These are phyloP conservation scores for Trichonephila clavata DNA, from an alignment of 1,140 invertebrate species.

Conservation along the genomic window DNA sequence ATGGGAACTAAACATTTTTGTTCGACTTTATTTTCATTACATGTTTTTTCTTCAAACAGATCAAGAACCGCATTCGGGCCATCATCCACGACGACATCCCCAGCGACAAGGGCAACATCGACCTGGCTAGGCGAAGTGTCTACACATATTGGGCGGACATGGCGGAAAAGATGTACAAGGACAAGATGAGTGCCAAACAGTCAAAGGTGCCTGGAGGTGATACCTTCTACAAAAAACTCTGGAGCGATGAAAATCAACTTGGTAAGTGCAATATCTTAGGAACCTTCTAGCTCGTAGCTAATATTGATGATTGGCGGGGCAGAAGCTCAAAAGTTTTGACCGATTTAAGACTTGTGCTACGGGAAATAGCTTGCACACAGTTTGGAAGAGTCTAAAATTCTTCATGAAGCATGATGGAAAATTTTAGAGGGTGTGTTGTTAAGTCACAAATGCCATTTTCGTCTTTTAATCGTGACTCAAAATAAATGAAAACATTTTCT, in stretches of 20 bases:
- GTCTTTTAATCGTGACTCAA: too few species aligned
- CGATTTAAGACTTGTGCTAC: too few species aligned
- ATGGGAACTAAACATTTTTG: too few species aligned
- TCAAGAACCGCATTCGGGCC: constrained; percentile 35
- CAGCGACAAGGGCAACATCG: constrained; percentile 40
- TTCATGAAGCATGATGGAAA: too few species aligned
- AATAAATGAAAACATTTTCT: too few species aligned
- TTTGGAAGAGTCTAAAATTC: too few species aligned
- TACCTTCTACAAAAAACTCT: constrained; percentile 39
- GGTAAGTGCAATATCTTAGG: neutral
- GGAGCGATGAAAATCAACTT: constrained; percentile 54
- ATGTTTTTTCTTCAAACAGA: neutral
- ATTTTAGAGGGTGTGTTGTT: too few species aligned
- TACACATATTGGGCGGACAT: constrained; percentile 60
- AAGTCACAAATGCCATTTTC: too few species aligned
- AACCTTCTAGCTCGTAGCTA: too few species aligned
- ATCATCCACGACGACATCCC: constrained; percentile 25
- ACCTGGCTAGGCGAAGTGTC: constrained; percentile 57
- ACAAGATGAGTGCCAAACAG: neutral
- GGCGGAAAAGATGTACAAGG: constrained; percentile 58
- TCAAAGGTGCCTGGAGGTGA: neutral
- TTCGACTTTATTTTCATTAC: neutral
- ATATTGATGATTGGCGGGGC: too few species aligned
- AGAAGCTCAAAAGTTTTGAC: too few species aligned
- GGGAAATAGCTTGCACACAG: too few species aligned